Evolutionary conservation across 2,113 vertebrate species (phyloP).

Genomic region (Helogale parvula): DNA sequence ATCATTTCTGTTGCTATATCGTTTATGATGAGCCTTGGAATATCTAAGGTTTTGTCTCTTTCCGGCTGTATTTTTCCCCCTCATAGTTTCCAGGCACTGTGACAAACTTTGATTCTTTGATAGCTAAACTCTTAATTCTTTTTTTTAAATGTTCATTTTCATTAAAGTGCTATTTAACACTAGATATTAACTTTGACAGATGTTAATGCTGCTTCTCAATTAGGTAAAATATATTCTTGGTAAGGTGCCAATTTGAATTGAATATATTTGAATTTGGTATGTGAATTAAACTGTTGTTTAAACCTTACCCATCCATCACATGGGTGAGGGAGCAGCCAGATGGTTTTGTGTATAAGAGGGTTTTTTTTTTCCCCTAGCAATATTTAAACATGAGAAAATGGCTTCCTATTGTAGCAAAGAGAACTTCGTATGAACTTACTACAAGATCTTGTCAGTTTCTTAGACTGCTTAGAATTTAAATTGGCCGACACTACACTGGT

Average conservation of each 20-base stretch:
- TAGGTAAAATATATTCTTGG: slow-evolving; percentile 67
- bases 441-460: slow-evolving; percentile 39
- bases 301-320: slow-evolving; percentile 48
- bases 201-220: slow-evolving; percentile 67
- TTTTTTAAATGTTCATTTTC: slow-evolving; percentile 65
- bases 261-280: slow-evolving; percentile 72
- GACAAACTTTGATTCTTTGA: slow-evolving; percentile 54
- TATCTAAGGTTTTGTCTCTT: slow-evolving; percentile 27
- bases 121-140: slow-evolving; percentile 42
- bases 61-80: not conserved
- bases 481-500: slow-evolving; percentile 23
- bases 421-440: slow-evolving; percentile 44
- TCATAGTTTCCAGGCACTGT: slow-evolving; percentile 15
- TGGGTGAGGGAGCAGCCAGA: slow-evolving; percentile 17
- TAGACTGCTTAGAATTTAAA: slow-evolving; percentile 58
- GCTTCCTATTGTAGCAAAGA: slow-evolving; percentile 48
- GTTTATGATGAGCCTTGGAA: slow-evolving; percentile 16
- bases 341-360: slow-evolving; percentile 44
- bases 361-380: not conserved
- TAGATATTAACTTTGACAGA: slow-evolving; percentile 70
- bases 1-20: not conserved
- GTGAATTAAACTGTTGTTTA: slow-evolving; percentile 67
- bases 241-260: slow-evolving; percentile 57
- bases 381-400: slow-evolving; percentile 62
- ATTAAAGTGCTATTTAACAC: slow-evolving; percentile 66